Evolutionary conservation across 2,888 invertebrate species (phyloP).

Genomic region (Dicranocentrus wangi): DNA sequence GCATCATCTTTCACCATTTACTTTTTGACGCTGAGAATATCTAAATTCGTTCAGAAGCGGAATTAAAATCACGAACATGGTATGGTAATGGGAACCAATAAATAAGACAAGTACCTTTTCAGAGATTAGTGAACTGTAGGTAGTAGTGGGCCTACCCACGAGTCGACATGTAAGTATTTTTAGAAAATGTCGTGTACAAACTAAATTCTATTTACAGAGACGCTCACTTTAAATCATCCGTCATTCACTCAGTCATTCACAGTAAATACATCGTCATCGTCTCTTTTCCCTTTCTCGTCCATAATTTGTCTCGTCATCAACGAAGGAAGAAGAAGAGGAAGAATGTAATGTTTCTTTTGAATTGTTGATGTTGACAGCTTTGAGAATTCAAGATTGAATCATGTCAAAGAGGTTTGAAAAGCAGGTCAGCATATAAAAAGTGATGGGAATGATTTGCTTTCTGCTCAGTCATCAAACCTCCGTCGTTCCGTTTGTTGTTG

Average conservation of each 20-base stretch:
- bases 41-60: background rate
- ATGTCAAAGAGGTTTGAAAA: conserved; percentile 50
- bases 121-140: conserved; percentile 14
- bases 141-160: too few species aligned
- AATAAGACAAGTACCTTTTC: conserved; percentile 27
- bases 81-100: conserved; percentile 10
- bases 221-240: conserved; percentile 38
- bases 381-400: conserved; percentile 54
- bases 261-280: background rate
- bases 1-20: too few species aligned
- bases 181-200: conserved; percentile 24
- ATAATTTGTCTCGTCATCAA: conserved; percentile 53
- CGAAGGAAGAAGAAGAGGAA: background rate
- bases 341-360: background rate
- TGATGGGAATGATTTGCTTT: conserved; percentile 52
- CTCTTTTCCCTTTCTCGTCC: conserved; percentile 44
- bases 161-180: conserved; percentile 17
- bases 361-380: conserved; percentile 49
- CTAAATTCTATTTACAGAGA: conserved; percentile 32
- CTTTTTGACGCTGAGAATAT: background rate
- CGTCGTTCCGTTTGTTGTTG: background rate
- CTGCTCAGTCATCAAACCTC: conserved; percentile 50
- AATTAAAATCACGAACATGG: conserved; percentile 31
- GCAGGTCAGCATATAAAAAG: conserved; percentile 60
- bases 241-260: conserved; percentile 25